These are phyloP conservation scores for Pimpla rufipes DNA, from an alignment of 2,888 invertebrate genomes.

Conservation along the genomic window DNA sequence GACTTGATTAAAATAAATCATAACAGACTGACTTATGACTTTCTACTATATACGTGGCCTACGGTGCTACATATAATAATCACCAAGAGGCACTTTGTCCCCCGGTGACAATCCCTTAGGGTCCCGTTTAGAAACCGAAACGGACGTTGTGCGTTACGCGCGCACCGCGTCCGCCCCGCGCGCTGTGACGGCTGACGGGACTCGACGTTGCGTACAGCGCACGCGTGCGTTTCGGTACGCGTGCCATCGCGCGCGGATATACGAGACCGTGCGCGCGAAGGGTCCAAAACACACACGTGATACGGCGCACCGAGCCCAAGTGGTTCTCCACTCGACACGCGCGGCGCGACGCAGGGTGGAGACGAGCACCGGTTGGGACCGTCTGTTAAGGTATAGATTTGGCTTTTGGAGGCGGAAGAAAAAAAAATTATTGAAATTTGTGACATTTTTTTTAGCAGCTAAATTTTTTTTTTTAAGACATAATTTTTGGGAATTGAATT, in stretches of 20 bases:
- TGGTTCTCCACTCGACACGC: background rate
- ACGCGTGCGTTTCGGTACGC: conserved; percentile 58
- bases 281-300: conserved; percentile 1
- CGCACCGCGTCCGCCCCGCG: background rate
- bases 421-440: too few species aligned
- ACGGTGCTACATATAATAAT: conserved; percentile 19
- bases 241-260: conserved; percentile 26
- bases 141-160: conserved; percentile 54
- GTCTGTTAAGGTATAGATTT: background rate
- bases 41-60: conserved; percentile 17
- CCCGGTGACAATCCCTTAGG: conserved; percentile 33
- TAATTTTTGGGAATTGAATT: too few species aligned
- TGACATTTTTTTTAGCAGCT: too few species aligned
- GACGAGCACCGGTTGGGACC: too few species aligned
- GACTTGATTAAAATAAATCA: conserved; percentile 56
- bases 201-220: conserved; percentile 59
- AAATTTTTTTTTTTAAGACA: too few species aligned
- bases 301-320: background rate
- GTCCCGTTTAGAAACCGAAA: conserved; percentile 45
- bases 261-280: too few species aligned
- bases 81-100: conserved; percentile 42
- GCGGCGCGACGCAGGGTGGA: too few species aligned
- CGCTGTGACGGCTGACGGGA: conserved; percentile 45
- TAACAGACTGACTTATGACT: conserved; percentile 51
- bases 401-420: background rate